These are phyloP conservation scores for Pavo muticus DNA, from an alignment of 2,113 vertebrate genomes.

Conservation along the genomic window DNA sequence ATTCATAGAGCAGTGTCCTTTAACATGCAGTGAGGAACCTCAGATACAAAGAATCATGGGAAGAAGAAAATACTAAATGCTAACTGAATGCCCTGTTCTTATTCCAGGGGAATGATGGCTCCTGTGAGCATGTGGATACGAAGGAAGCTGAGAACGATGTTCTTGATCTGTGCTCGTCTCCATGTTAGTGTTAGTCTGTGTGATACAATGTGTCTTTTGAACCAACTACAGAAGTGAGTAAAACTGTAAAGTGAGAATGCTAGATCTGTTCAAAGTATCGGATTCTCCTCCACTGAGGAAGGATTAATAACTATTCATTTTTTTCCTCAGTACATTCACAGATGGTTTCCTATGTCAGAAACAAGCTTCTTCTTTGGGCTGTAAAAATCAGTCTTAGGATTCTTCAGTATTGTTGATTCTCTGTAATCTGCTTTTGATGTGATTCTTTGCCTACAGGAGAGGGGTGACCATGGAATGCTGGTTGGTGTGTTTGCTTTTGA, in stretches of 20 bases:
- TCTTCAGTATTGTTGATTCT: neutral
- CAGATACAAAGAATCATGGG: accelerated
- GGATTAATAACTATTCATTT: neutral
- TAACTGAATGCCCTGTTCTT: neutral
- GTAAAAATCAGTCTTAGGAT: neutral
- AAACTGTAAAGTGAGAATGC: neutral
- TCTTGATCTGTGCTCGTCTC: neutral
- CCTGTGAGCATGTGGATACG: accelerated
- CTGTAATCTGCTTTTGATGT: neutral
- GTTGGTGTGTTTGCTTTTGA: neutral
- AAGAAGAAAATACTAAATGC: too few species aligned
- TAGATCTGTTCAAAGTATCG: neutral
- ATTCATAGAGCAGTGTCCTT: neutral
- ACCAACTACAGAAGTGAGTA: neutral
- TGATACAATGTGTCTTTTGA: neutral
- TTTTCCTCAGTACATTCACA: neutral
- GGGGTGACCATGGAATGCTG: neutral
- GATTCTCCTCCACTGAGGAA: neutral
- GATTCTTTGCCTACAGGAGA: neutral
- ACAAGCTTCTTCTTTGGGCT: neutral
- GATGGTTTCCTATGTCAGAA: neutral
- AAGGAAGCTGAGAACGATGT: neutral
- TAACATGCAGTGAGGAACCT: neutral
- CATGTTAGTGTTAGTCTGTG: neutral
- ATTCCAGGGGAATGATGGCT: neutral